A percentile compares a stretch with the other conserved stretches of the same genome.
phyloP scores from a whole-genome alignment of 2,888 invertebrate genomes.

The Netelia inedita region DNA sequence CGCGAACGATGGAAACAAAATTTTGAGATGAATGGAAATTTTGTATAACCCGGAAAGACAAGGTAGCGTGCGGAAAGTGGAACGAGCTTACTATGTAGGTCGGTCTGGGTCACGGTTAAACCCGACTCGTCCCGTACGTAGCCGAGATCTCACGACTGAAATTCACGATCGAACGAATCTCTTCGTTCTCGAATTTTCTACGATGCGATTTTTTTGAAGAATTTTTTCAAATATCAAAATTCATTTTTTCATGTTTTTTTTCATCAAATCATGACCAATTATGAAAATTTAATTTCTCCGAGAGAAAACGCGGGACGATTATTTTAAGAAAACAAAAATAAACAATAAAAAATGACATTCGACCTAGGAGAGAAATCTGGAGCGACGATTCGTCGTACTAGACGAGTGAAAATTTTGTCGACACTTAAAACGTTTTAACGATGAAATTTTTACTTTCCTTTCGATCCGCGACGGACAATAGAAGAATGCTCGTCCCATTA shows the following conservation, averaged over 20 bases:
- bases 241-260: not conserved
- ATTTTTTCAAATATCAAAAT: too few species aligned
- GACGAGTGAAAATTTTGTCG: constrained; percentile 17
- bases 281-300: constrained; percentile 13
- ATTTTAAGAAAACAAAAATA: constrained; percentile 4
- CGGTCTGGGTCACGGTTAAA: constrained; percentile 69
- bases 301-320: not conserved
- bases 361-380: constrained; percentile 25
- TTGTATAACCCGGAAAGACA: constrained; percentile 46
- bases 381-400: constrained; percentile 7
- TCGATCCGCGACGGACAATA: constrained; percentile 3
- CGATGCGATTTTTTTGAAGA: constrained; percentile 17
- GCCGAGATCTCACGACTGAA: constrained; percentile 52
- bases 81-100: constrained; percentile 61
- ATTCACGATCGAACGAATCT: constrained; percentile 35
- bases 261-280: not conserved
- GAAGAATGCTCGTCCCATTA: not conserved
- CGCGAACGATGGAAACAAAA: not conserved
- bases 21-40: constrained; percentile 13
- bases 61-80: constrained; percentile 50
- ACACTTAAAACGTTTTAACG: not conserved
- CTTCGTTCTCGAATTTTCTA: constrained; percentile 25
- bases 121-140: constrained; percentile 56
- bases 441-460: constrained; percentile 21
- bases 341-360: constrained; percentile 15